Conservation (phyloP, 1,140 invertebrate species). For the Pollicipes pollicipes region DNA sequence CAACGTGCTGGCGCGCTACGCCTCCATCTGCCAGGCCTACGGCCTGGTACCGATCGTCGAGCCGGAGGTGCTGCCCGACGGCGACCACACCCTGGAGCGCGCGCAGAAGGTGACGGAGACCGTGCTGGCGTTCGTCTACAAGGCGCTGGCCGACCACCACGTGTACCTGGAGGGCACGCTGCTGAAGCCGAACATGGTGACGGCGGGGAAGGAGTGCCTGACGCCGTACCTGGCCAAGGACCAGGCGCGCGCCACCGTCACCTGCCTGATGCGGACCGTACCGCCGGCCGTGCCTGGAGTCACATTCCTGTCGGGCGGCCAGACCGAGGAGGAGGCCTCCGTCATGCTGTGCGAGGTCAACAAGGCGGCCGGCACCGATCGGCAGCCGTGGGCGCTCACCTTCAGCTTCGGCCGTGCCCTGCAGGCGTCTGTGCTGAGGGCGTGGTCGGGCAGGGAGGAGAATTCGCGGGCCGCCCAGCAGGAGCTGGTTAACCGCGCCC, state of each 20-base stretch:
- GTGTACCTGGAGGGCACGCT: constrained; percentile 94
- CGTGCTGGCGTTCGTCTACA: constrained; percentile 88
- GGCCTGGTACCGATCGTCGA: constrained; percentile 95
- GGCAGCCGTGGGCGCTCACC: constrained; percentile 85
- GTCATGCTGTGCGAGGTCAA: constrained; percentile 91
- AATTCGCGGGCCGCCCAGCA: constrained; percentile 51
- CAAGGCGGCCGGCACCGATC: constrained; percentile 38
- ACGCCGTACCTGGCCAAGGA: constrained; percentile 55
- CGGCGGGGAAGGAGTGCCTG: constrained; percentile 60
- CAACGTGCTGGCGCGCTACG: constrained; percentile 88
- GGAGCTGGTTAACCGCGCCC: constrained; percentile 55
- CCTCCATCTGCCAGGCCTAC: constrained; percentile 87
- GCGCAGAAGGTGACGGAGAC: constrained; percentile 89
- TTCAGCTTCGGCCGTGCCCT: constrained; percentile 85
- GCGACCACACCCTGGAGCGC: constrained; percentile 78
- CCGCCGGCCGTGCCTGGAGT: constrained; percentile 81
- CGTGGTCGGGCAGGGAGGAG: constrained; percentile 73
- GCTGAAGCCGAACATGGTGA: constrained; percentile 97
- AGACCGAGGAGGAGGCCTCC: constrained; percentile 90
- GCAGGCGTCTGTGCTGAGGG: constrained; percentile 62
- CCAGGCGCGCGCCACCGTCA: constrained; percentile 59
- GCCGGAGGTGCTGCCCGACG: constrained; percentile 73
- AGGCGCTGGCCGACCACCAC: constrained; percentile 89
- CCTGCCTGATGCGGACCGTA: constrained; percentile 71
- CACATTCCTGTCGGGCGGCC: constrained; percentile 88